Base-by-base conservation (phyloP, 2,888 invertebrate genomes). In the Apodemia duryi region DNA sequence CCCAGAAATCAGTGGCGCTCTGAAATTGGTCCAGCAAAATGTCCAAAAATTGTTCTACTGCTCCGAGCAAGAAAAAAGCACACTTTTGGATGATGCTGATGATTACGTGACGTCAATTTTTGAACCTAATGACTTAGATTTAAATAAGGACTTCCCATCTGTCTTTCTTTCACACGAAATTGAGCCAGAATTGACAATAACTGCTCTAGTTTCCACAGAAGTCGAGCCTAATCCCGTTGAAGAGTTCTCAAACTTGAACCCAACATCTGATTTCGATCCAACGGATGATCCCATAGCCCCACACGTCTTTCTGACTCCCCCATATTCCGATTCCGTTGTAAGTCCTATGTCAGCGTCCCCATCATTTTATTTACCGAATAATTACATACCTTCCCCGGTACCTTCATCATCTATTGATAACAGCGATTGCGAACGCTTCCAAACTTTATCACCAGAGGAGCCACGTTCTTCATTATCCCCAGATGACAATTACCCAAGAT, bases 341-440 rank as follows among this genome's bases (percentile, higher is more conserved):
- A 87, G 87, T 54, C 88, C 89, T 0, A 75, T 85, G 71, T 83
- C 86, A 0, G 82, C 85, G 1, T 77, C 83, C 0, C 77, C 77
- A 0, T 80, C 77, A 0, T 81, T 80, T 11, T 84, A 80, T 63
- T 77, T 77, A 0, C 72, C 79, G 1, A 77, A 75, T 0, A 85
- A 85, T 0, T 81, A 80, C 66, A 80, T 80, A 0, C 68, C 82
- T 0, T 87, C 88, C 0, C 86, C 88, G 0, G 82, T 77, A 13
- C 72, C 80, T 1, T 83, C 78, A 0, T 83, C 88, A 0, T 86
- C 88, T 0, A 75, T 79, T 0, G 79, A 77, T 49, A 79, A 79
- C 70, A 77, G 77, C 2, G 88, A 89, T 29, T 79, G 80, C 6
- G 89, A 90, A 57, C 81, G 79, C n/a, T 89, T 81, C 63, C 86